A percentile compares a stretch with the other conserved stretches of the same genome.
phyloP scores from a whole-genome alignment of 2,797 vertebrate genomes.

The Sebastiscus albofasciatus region DNA sequence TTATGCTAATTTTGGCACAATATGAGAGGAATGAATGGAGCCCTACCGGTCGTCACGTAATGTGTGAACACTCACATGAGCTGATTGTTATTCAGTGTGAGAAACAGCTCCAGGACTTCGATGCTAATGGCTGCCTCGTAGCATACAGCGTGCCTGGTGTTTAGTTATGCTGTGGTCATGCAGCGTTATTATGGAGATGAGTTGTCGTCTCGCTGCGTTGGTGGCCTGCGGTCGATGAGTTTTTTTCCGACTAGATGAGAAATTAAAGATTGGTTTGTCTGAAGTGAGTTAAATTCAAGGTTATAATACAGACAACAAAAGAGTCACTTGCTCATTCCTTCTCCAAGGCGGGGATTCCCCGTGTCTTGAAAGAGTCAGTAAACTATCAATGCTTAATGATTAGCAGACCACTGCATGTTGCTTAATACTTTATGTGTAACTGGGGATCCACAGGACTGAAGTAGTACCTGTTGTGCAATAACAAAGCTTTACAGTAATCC shows the following conservation, averaged over 20 bases:
- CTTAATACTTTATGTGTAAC: constrained; percentile 43
- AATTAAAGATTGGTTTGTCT: constrained; percentile 41
- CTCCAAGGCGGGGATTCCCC: constrained; percentile 28
- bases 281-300: constrained; percentile 42
- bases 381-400: constrained; percentile 48
- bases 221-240: constrained; percentile 52
- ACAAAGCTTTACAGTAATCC: constrained; percentile 37
- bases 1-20: constrained; percentile 58
- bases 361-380: constrained; percentile 20
- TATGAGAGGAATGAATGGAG: constrained; percentile 33
- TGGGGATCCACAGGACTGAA: constrained; percentile 30
- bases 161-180: constrained; percentile 59
- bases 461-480: constrained; percentile 53
- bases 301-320: constrained; percentile 14
- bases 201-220: constrained; percentile 43
- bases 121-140: constrained; percentile 44
- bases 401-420: constrained; percentile 43
- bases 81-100: constrained; percentile 71
- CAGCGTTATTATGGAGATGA: constrained; percentile 47
- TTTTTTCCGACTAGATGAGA: constrained; percentile 32
- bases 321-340: constrained; percentile 22
- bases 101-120: constrained; percentile 49
- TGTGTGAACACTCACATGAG: constrained; percentile 56
- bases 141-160: constrained; percentile 31
- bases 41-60: constrained; percentile 45